Base-by-base conservation (phyloP, 2,797 vertebrate genomes). In the Hypotaenidia philippensis region DNA sequence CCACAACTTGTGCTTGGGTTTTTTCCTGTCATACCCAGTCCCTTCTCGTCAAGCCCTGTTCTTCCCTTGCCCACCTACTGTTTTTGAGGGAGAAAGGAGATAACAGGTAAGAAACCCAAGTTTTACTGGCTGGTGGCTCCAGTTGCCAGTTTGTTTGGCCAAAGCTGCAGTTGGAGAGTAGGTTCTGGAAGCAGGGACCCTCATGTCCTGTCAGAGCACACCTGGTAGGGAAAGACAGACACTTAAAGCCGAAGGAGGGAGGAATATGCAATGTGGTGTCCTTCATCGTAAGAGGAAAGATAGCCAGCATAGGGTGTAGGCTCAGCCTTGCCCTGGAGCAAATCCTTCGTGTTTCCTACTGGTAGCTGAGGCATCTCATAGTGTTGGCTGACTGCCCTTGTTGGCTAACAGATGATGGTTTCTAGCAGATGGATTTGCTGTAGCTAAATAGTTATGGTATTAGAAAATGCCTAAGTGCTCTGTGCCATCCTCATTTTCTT, bases 1-100 rank as follows among this genome's bases (percentile, higher is more conserved):
- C 13, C 44, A 27, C 13, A 2, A 1, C 8, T 41, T 11, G 0
- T 34, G 27, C 13, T 57, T 88, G 34, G 20, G 23, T 9, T 34
- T 49, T 78, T 53, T 26, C 20, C 31, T 68, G 16, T 52, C 11
- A n/a, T 65, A 75, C 32, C 5, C 25, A 81, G n/a, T 6, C 6
- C 32, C 13, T 66, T 59, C 36, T 82, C 3, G 2, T 61, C 7
- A 3, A 17, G 31, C 6, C 38, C 7, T 91, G 7, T 68, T 82
- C 50, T 79, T 83, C 27, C 36, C 41, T 89, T 75, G 29, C 29
- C 4, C 8, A 60, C 45, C 21, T 26, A 13, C 17, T 68, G 36
- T 12, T 36, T 80, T 91, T 52, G 75, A 68, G 36, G 5, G 11
- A 83, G 25, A 25, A 70, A 56, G 70, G 31, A 29, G 16, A 10